phyloP scores from a whole-genome alignment of 2,797 vertebrate species.

The Tragopan temminckii region DNA sequence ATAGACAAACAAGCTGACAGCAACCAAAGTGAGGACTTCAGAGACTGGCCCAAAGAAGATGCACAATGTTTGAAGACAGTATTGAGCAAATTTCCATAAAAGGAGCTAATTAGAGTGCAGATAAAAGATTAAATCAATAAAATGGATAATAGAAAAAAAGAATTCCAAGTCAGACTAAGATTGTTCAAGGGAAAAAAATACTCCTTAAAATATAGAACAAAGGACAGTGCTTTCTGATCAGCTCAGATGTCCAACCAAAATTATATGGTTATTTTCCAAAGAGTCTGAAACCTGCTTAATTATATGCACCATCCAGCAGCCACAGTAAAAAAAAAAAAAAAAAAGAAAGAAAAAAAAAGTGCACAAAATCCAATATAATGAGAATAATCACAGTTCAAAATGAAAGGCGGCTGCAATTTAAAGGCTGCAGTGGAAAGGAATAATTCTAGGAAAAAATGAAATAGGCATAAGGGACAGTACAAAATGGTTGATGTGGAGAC shows the following conservation, averaged over 20 bases:
- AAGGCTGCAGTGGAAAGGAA: background rate
- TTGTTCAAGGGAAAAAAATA: background rate
- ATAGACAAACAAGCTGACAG: background rate
- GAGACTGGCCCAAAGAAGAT: constrained; percentile 11
- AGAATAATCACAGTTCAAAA: background rate
- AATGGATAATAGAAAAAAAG: background rate
- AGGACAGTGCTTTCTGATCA: background rate
- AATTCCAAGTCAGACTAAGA: background rate
- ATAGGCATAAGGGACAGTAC: background rate
- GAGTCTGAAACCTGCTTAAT: background rate
- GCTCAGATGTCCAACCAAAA: background rate
- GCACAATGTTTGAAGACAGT: background rate
- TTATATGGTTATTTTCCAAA: background rate
- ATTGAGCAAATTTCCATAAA: constrained; percentile 34
- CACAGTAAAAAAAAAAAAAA: background rate
- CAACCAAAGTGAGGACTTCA: constrained; percentile 13
- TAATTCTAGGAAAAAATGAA: background rate
- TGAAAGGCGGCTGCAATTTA: background rate
- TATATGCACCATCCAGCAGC: background rate
- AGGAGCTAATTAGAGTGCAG: background rate
- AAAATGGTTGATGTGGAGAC: background rate
- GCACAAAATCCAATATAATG: background rate
- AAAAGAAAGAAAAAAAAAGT: background rate
- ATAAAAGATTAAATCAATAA: constrained; percentile 33
- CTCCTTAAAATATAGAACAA: background rate